Conservation (phyloP, 1,140 invertebrate genomes). For the Ephestia elutella region DNA sequence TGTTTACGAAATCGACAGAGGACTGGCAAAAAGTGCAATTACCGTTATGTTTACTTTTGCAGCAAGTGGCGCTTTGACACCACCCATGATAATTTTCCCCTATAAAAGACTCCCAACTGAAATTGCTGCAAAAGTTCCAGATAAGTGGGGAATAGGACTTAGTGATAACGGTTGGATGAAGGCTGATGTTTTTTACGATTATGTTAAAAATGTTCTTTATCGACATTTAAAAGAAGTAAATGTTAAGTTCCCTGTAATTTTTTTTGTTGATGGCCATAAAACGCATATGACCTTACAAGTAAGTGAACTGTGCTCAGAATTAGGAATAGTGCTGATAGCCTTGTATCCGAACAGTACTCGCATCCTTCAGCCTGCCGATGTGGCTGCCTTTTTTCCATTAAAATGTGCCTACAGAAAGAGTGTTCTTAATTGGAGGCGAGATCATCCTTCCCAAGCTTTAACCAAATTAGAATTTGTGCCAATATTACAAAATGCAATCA, state of each 20-base stretch:
- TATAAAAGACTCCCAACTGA: conserved; percentile 30
- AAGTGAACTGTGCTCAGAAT: conserved; percentile 36
- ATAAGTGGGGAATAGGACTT: conserved; percentile 38
- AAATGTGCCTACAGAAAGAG: too few species aligned
- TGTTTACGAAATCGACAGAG: conserved; percentile 39
- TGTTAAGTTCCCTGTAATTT: conserved; percentile 39
- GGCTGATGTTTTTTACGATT: conserved; percentile 44
- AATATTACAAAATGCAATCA: too few species aligned
- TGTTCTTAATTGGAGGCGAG: too few species aligned
- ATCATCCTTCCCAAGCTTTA: too few species aligned
- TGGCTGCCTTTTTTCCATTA: conserved; percentile 31
- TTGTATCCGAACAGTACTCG: conserved; percentile 50
- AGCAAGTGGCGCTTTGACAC: conserved; percentile 25
- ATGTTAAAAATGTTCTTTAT: conserved; percentile 40
- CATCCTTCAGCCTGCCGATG: conserved; percentile 53
- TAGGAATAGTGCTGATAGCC: conserved; percentile 40
- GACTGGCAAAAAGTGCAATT: conserved; percentile 34
- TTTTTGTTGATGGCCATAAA: conserved; percentile 47
- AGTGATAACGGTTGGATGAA: conserved; percentile 55
- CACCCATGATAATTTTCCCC: conserved; percentile 39
- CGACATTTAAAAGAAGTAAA: conserved; percentile 28
- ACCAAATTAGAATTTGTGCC: too few species aligned
- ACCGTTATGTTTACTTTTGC: conserved; percentile 44
- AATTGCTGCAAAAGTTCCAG: conserved; percentile 28
- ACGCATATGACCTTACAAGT: too few species aligned